These are phyloP conservation scores for rabbit (Oryctolagus cuniculus) DNA, from an alignment of 2,113 vertebrate genomes.

Conservation along the genomic window mOryCun1.1 NC_091437.1:55982001-55982500, in stretches of 20 bases:
- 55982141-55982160: background rate
- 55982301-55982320: background rate
- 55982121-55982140: background rate
- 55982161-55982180: background rate
- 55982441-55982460: background rate
- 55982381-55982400: background rate
- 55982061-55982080: background rate
- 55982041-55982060: rapidly evolving
- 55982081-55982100: background rate
- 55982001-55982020: background rate
- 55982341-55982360: background rate
- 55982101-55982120: background rate
- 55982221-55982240: background rate
- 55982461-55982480: background rate
- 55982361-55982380: background rate
- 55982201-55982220: rapidly evolving
- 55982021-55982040: background rate
- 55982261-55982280: background rate
- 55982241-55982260: background rate
- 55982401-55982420: background rate
- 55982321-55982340: background rate
- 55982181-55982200: background rate
- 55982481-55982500: background rate
- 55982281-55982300: background rate
- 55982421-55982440: background rate